Base-by-base conservation (phyloP, 2,113 vertebrate species). In the Scatophagus argus region DNA sequence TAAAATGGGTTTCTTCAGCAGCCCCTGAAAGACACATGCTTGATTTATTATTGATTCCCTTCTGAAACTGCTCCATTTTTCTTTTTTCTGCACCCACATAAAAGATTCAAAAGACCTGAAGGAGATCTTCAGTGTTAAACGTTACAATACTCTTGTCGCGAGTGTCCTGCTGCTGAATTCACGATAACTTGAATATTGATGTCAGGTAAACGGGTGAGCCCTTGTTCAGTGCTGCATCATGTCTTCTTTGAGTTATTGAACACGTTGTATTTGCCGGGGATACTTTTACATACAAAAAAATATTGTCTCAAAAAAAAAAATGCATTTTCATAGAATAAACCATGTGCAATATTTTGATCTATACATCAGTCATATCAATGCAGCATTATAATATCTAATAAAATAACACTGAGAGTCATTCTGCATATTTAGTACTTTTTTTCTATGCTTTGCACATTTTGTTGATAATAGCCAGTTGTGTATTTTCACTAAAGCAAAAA, bases 31-130 rank as follows among this genome's bases (percentile, higher is more conserved):
- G 65, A 87, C 84, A 78, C 64, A 75, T 56, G 51, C 73, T 67
- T 85, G 82, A 89, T 93, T 80, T 84, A 91, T 91, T 90, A 91
- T 91, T 93, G 78, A 91, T 91, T 87, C 56, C 27, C 63, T 21
- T 70, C 59, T 75, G 63, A 70, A 85, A 79, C 66, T 0, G 46
- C 56, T 84, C 69, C 55, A 71, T 82, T 89, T 89, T 82, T 64
- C 56, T 79, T 61, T 47, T 7, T 56, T n/a, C 60, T 73, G n/a
- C 34, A 21, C 41, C n/a, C 12, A 29, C 63, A 90, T 91, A 36
- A 89, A 87, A 87, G 31, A 91, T 91, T 85, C 21, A 91, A 12
- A 81, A 79, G 63, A 90, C 70, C 66, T 79, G 80, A 90, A 83
- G 68, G 61, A 85, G 78, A 89, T 86, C 79, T 51, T 68, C 41